These are phyloP conservation scores for Picus viridis DNA, from an alignment of 2,797 vertebrate species.

Conservation along the genomic window DNA sequence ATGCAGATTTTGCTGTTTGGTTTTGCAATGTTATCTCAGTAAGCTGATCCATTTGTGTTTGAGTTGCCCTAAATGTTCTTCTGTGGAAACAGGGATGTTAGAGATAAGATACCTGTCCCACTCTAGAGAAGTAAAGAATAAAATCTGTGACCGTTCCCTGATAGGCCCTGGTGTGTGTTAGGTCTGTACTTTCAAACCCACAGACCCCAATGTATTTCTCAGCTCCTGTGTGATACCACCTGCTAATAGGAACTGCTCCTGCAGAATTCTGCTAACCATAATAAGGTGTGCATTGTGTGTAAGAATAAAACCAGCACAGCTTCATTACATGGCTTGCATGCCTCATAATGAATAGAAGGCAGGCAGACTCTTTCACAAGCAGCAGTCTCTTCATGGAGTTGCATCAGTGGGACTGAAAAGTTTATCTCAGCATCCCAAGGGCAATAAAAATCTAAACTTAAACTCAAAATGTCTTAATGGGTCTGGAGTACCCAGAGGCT, in stretches of 20 bases:
- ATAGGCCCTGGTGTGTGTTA: background rate
- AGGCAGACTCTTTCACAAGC: background rate
- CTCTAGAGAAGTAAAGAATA: background rate
- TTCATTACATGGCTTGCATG: constrained; percentile 51
- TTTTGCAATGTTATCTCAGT: background rate
- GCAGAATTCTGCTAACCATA: constrained; percentile 1
- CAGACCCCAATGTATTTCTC: background rate
- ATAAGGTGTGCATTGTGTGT: background rate
- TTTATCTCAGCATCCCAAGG: constrained; percentile 62
- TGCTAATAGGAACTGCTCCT: background rate
- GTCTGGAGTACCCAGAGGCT: constrained; percentile 24
- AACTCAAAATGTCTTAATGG: constrained; percentile 23
- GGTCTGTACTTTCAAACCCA: background rate
- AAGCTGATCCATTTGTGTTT: background rate
- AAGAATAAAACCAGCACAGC: constrained; percentile 26
- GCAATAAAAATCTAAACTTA: constrained; percentile 72
- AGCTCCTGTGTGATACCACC: background rate
- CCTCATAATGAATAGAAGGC: constrained; percentile 59
- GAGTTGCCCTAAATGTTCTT: background rate
- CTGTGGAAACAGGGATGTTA: background rate
- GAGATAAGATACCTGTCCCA: background rate
- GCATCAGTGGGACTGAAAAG: constrained; percentile 48
- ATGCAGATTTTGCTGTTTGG: background rate
- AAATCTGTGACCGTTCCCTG: background rate
- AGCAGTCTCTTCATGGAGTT: constrained; percentile 42